Evolutionary conservation across 2,888 invertebrate species (phyloP).

Genomic region (Tachina grossa): DNA sequence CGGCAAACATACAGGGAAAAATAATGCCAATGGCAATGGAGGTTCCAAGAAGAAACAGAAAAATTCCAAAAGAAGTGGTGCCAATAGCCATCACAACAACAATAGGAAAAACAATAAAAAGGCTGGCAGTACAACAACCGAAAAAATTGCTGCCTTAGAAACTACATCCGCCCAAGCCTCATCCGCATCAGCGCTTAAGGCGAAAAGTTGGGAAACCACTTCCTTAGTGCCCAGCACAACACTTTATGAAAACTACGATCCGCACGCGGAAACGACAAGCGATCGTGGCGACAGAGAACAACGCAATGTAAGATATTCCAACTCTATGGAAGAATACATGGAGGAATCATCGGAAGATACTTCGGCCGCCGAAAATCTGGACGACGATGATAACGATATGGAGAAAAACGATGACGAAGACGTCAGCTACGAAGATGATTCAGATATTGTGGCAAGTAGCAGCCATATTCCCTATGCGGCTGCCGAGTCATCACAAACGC

Average conservation of each 20-base stretch:
- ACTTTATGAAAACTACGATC: constrained; percentile 69
- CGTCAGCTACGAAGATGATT: constrained; percentile 77
- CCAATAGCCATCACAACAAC: constrained; percentile 46
- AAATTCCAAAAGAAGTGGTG: constrained; percentile 69
- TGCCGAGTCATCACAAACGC: constrained; percentile 74
- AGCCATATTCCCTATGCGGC: constrained; percentile 65
- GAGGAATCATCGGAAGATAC: constrained; percentile 69
- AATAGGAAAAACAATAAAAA: constrained; percentile 59
- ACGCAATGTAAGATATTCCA: constrained; percentile 76
- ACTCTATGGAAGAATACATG: constrained; percentile 73
- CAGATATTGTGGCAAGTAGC: constrained; percentile 58
- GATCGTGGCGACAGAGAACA: constrained; percentile 78
- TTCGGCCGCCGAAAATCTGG: constrained; percentile 66
- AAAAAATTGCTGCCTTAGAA: constrained; percentile 65
- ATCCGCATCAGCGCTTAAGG: constrained; percentile 69
- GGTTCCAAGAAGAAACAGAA: constrained; percentile 73
- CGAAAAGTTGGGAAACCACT: constrained; percentile 74
- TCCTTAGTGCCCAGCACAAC: constrained; percentile 74
- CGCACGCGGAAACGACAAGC: constrained; percentile 76
- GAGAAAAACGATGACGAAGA: constrained; percentile 73
- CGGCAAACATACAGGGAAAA: constrained; percentile 58
- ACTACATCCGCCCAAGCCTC: constrained; percentile 51
- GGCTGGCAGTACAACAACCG: constrained; percentile 57
- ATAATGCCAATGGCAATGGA: constrained; percentile 62
- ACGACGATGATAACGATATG: constrained; percentile 68